Base-by-base conservation (phyloP, 2,797 vertebrate species). In the Microctenopoma lineatum region DNA sequence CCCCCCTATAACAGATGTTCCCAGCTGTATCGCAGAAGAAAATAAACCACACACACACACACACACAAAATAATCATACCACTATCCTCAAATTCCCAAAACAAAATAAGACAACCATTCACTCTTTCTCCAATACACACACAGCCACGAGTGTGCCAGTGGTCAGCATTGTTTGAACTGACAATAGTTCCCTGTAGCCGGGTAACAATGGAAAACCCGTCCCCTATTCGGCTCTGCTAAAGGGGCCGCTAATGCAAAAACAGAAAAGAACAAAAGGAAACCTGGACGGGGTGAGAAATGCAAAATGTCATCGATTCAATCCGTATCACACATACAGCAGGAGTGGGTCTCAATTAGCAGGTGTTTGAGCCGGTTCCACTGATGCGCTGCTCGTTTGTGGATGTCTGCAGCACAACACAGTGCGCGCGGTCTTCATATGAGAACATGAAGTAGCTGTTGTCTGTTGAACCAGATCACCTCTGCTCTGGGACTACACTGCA, bases 111-210 rank as follows among this genome's bases (percentile, higher is more conserved):
- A 73, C 77, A 81, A 85, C 81, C 56, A 80, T 68, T 77, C 70
- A 64, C 59, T 75, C 72, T 47, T 26, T 62, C 4, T 41, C 69
- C 48, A 60, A 55, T 64, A 80, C 65, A 77, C 65, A 41, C 12
- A 58, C 27, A 73, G 29, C 25, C 81, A 51, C 72, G 83, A 87
- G 79, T 85, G 90, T 90, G 83, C 89, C 89, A 93, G 85, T 90
- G 84, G 83, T 86, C 85, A 87, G 86, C 72, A 92, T 92, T 93
- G 92, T 93, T 85, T 86, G 77, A 55, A 63, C 14, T 69, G 77
- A 93, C 91, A 93, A 94, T 91, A 85, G 86, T 85, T 90, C 89
- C 89, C 91, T 92, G 84, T 90, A 85, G 90, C 68, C 77, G 81
- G 60, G 68, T 72, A 70, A 93, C 91, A 92, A 93, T 90, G 84